Evolutionary conservation across 2,113 vertebrate genomes (phyloP), one percentile per base, ranked within the genome.

Genomic region (Pygathrix nemaeus): DNA sequence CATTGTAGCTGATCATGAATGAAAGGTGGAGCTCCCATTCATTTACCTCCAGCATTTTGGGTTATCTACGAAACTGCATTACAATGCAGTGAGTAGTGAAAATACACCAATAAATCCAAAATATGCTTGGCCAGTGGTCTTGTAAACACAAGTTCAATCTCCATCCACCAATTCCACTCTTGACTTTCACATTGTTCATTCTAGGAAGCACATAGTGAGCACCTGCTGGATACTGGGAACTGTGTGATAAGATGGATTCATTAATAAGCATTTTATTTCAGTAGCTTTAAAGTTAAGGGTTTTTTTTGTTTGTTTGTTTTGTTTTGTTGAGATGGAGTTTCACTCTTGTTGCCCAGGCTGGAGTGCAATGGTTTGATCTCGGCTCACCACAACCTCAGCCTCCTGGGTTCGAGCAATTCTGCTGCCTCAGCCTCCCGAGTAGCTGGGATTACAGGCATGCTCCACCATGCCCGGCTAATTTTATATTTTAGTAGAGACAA

Each of bases 151-250:
- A 40, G 14, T 72, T 88, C 50, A 78, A 17, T 25, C 48, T 76
- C 57, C 27, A 40, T 27, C 35, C 11, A 72, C 61, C n/a, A 38
- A 25, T 85, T 93, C 43, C 59, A 16, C 23, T 66, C 40, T 84
- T 61, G 75, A 90, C n/a, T 88, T 96, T 40, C 23, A 92, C 92
- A 50, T 70, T 8, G 18, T 76, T 98, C 90, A 25, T 78, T 91
- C 70, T 76, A 83, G 80, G 38, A 96, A 88, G 66, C 48, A 64
- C 11, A 13, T 16, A 50, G 30, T 38, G n/a, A 70, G 40, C 18
- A 13, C 57, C 59, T 78, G 23, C 50, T 78, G 57, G 72, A 81
- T 73, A 6, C 59, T 35, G 76, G 23, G 30, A 72, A n/a, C 27
- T 43, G 3, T n/a, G 18, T 50, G 48, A 52, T 70, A 84, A 70